Base-by-base conservation (phyloP, 92 coral and sea anemone genomes). In the Scolanthus callimorphus region DNA sequence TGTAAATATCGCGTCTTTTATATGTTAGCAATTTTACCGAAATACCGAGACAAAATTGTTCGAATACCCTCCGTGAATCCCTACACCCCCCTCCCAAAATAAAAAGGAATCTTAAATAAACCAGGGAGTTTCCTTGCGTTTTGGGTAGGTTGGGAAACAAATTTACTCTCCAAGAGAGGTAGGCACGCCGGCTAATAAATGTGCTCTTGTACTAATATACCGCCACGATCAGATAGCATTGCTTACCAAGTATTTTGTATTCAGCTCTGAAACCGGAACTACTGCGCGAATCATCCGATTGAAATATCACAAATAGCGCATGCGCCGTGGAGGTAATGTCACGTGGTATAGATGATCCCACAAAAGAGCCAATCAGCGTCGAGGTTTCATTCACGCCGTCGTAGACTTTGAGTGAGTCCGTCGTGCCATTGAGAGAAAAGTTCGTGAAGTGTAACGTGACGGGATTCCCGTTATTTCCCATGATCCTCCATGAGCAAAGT, bases 401-500 rank as follows among this genome's bases (percentile, higher is more conserved):
- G 43, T 67, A 76, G 27, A 76, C 25, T 41, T 58, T 11, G 24
- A 65, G 61, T 0, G 27, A 34, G 37, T 76, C 66, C 13, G 68
- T 55, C 30, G 23, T 25, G 37, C 54, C 45, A 25, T 12, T 55
- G 22, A 67, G 52, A 1, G 73, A 63, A 37, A 65, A 65, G 41
- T 65, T 52, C 9, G 71, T 31, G 22, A 65, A 65, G 3, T 22
- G 31, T 2, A 49, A 44, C 25, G 21, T 46, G 9, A 76, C 50
- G 68, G 61, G 49, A 17, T 58, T 51, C 2, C 73, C 66, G 15
- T 39, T 27, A n/a, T 41, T 65, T 57, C 48, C 82, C 17, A 54
- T 58, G 58, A 76, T 67, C 51, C 51, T 59, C 82, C 82, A 76
- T 37, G 76, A 76, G 29, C 83, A 76, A 26, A 59, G 66, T 31